Conservation (phyloP, 2,888 invertebrate species). For the Heterodera filipjevi region DNA sequence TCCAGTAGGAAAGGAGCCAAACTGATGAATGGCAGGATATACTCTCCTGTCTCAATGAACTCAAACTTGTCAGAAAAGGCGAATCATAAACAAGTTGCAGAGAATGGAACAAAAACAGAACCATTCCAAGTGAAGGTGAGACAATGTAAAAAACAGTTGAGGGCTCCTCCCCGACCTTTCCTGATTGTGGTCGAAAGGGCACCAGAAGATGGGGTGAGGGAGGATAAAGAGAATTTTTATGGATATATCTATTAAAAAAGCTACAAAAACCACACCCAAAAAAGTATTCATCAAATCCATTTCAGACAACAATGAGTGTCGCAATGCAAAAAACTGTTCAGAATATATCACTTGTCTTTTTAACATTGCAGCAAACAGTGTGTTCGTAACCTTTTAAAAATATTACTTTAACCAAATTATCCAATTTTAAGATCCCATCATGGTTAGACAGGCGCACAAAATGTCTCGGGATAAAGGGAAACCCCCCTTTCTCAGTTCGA, state of each 20-base stretch:
- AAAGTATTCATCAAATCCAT: not conserved
- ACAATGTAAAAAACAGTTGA: too few species aligned
- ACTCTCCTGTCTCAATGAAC: not conserved
- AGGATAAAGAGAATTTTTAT: too few species aligned
- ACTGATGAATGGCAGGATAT: not conserved
- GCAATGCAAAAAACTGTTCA: constrained; percentile 27
- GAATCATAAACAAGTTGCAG: not conserved
- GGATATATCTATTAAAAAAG: too few species aligned
- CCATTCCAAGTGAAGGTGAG: constrained; percentile 21
- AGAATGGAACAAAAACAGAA: not conserved
- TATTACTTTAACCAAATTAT: not conserved
- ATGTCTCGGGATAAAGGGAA: constrained; percentile 19
- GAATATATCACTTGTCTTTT: constrained; percentile 30
- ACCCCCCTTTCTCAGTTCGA: constrained; percentile 21
- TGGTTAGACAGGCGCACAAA: constrained; percentile 35
- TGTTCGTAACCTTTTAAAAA: not conserved
- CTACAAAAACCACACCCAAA: too few species aligned
- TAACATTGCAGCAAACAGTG: constrained; percentile 32
- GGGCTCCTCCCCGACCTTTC: too few species aligned
- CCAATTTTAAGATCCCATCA: constrained; percentile 17
- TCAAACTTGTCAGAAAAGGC: not conserved
- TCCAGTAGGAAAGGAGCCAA: not conserved
- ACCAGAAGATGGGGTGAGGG: too few species aligned
- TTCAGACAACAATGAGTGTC: constrained; percentile 27
- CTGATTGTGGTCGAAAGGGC: too few species aligned